These are phyloP conservation scores for Aphrophora alni DNA, from an alignment of 2,888 invertebrate species.

Conservation along the genomic window DNA sequence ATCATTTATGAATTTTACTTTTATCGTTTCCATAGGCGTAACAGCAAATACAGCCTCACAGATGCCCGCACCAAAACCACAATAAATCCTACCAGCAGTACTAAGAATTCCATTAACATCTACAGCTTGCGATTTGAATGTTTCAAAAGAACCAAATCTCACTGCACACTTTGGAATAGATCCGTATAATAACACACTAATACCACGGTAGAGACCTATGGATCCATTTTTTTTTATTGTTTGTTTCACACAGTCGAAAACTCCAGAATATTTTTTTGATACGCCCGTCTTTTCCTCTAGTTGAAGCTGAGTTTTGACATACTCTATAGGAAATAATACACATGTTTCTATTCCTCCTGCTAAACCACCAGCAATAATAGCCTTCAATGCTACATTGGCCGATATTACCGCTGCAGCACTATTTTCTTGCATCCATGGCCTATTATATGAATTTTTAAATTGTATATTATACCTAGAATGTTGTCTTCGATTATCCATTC, in stretches of 20 bases:
- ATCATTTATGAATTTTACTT: conserved; percentile 99
- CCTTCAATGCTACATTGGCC: conserved; percentile 77
- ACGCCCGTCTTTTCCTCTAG: conserved; percentile 82
- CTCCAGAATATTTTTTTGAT: conserved; percentile 81
- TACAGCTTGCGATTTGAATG: conserved; percentile 77
- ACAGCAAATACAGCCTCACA: conserved; percentile 96
- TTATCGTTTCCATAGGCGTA: conserved; percentile 99
- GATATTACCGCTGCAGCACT: conserved; percentile 70
- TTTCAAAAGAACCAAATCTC: conserved; percentile 96
- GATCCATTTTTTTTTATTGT: conserved; percentile 90
- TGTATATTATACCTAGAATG: not conserved
- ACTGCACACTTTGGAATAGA: conserved; percentile 99
- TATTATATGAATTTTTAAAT: not conserved
- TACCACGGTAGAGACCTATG: conserved; percentile 91
- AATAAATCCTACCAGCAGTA: conserved; percentile 76
- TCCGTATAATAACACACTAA: conserved; percentile 94
- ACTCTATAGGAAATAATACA: conserved; percentile 98
- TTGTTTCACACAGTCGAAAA: conserved; percentile 87
- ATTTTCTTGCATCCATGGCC: conserved; percentile 77
- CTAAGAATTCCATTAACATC: conserved; percentile 82
- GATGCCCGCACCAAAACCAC: conserved; percentile 96
- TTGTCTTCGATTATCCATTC: not conserved
- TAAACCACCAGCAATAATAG: conserved; percentile 89
- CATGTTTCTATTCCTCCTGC: conserved; percentile 99
- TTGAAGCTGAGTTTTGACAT: conserved; percentile 98